These are phyloP conservation scores for Heliangelus exortis DNA, from an alignment of 2,797 vertebrate genomes.

Conservation along the genomic window DNA sequence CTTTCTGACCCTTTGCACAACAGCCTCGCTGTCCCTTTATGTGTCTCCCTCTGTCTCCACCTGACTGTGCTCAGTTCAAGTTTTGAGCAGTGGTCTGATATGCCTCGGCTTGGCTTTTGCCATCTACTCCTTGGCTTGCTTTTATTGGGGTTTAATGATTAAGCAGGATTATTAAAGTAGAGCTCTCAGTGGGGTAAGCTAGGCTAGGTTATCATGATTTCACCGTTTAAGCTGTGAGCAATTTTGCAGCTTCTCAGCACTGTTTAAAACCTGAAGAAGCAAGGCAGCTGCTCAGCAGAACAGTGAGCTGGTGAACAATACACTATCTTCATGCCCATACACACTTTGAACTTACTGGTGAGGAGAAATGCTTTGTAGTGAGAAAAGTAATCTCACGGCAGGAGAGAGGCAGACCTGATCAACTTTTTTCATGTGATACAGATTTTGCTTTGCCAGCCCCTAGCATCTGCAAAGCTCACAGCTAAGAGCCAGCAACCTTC, in stretches of 20 bases:
- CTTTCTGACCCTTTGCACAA: neutral
- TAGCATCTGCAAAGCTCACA: conserved; percentile 50
- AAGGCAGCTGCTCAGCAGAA: conserved; percentile 38
- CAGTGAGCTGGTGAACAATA: conserved; percentile 48
- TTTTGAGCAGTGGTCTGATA: neutral
- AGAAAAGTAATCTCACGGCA: conserved; percentile 66
- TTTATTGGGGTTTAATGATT: conserved; percentile 55
- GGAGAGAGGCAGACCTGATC: conserved; percentile 57
- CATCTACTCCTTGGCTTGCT: conserved; percentile 29
- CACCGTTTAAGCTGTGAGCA: neutral
- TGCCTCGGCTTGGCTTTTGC: neutral
- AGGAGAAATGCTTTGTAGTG: conserved; percentile 67
- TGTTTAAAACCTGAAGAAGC: conserved; percentile 60
- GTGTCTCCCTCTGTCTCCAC: neutral
- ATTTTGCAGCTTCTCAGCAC: conserved; percentile 45
- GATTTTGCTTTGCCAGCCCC: conserved; percentile 65
- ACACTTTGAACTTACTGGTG: conserved; percentile 55
- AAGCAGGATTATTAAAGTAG: conserved; percentile 55
- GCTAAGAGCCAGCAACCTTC: conserved; percentile 45
- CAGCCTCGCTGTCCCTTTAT: neutral
- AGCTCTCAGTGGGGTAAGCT: conserved; percentile 27
- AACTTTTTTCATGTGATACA: conserved; percentile 69
- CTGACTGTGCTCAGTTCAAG: neutral
- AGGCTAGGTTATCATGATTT: conserved; percentile 53
- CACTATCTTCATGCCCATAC: conserved; percentile 60